Evolutionary conservation across 2,797 vertebrate genomes (phyloP).

Genomic region (Cynodonichthys magdalenae): DNA sequence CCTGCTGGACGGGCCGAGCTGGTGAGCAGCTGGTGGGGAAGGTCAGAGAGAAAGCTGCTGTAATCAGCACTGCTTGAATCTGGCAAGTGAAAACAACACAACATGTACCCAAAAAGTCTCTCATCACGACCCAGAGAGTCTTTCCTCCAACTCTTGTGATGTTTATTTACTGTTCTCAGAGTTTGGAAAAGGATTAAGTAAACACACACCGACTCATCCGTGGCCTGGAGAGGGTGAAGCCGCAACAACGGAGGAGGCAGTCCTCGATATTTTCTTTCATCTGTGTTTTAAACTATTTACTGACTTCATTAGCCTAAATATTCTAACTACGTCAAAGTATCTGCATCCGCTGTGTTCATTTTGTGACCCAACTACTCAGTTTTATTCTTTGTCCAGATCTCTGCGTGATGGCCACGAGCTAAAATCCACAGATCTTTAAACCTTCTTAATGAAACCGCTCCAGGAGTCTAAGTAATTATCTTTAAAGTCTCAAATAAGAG

Average conservation of each 20-base stretch:
- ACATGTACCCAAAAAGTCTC: conserved; percentile 36
- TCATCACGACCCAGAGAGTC: conserved; percentile 24
- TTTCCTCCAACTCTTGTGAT: conserved; percentile 47
- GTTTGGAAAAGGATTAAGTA: conserved; percentile 66
- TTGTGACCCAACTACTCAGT: neutral
- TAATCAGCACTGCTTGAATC: conserved; percentile 67
- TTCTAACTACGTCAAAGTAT: neutral
- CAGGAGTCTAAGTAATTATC: conserved; percentile 26
- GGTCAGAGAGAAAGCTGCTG: conserved; percentile 73
- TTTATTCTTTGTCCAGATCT: conserved; percentile 10
- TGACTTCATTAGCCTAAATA: conserved; percentile 15
- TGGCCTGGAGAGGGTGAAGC: conserved; percentile 51
- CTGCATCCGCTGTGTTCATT: neutral
- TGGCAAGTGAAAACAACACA: conserved; percentile 60
- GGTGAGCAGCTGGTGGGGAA: conserved; percentile 76
- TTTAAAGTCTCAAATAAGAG: conserved; percentile 35
- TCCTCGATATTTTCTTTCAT: conserved; percentile 46
- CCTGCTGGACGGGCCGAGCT: conserved; percentile 44
- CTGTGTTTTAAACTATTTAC: conserved; percentile 28
- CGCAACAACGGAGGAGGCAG: conserved; percentile 43
- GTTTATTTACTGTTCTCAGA: conserved; percentile 59
- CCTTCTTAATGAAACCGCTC: conserved; percentile 4
- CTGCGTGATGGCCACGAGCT: conserved; percentile 7
- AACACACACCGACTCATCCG: conserved; percentile 38
- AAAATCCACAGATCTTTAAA: conserved; percentile 16